phyloP scores from a whole-genome alignment of 2,797 vertebrate species.

The Novumbra hubbsi region DNA sequence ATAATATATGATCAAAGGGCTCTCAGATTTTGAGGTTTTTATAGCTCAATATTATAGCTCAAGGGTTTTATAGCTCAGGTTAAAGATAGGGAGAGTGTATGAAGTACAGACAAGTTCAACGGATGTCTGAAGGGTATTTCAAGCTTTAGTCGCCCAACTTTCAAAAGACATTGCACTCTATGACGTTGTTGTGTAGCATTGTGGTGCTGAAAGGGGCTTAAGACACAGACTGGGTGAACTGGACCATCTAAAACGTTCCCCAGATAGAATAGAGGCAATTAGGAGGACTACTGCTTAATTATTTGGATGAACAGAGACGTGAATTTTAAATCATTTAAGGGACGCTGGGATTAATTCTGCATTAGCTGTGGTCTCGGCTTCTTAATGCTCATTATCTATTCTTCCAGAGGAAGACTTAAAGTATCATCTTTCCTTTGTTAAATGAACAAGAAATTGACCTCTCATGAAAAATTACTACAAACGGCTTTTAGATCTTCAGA shows the following conservation, averaged over 20 bases:
- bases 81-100: not conserved
- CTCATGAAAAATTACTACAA: conserved; percentile 8
- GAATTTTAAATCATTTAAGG: conserved; percentile 60
- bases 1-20: conserved; percentile 26
- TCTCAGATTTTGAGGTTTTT: conserved; percentile 26
- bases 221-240: conserved; percentile 46
- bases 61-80: no score
- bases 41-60: conserved; percentile 23
- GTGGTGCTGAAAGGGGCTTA: conserved; percentile 26
- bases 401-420: conserved; percentile 20
- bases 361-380: conserved; percentile 26
- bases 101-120: not conserved
- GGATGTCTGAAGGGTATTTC: not conserved
- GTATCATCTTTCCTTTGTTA: conserved; percentile 16
- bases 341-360: conserved; percentile 51
- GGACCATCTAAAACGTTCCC: conserved; percentile 51
- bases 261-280: conserved; percentile 56
- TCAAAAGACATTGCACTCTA: not conserved
- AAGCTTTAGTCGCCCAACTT: not conserved
- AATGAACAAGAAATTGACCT: conserved; percentile 16
- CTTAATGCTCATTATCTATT: conserved; percentile 26
- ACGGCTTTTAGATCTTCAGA: not conserved
- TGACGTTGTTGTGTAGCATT: not conserved
- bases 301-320: conserved; percentile 50
- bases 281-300: conserved; percentile 60